Conservation (phyloP, 2,888 invertebrate species). For the Alloscopus bannaensis region DNA sequence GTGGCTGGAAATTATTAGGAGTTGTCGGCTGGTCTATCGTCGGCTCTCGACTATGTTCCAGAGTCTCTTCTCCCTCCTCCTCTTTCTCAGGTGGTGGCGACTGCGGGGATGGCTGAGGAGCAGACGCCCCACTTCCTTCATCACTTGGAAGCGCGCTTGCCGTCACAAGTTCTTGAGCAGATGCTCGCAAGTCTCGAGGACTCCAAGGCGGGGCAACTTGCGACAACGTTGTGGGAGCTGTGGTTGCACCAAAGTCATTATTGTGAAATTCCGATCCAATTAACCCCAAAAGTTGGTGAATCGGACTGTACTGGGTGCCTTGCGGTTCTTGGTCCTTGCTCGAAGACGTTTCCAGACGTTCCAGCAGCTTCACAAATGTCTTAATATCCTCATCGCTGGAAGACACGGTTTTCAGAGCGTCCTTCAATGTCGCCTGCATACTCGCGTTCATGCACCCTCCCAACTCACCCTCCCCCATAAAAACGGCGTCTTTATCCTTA, state of each 20-base stretch:
- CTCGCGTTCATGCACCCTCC: slow-evolving; percentile 54
- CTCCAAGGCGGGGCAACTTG: slow-evolving; percentile 48
- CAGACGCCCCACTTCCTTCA: neutral
- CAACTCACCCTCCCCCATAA: slow-evolving; percentile 57
- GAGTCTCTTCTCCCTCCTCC: neutral
- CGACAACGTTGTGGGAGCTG: slow-evolving; percentile 19
- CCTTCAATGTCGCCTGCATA: slow-evolving; percentile 44
- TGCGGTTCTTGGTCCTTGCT: slow-evolving; percentile 21
- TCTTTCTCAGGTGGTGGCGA: neutral
- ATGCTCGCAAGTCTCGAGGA: slow-evolving; percentile 31
- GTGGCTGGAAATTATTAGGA: slow-evolving; percentile 3
- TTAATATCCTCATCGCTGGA: slow-evolving; percentile 44
- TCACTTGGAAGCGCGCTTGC: slow-evolving; percentile 2
- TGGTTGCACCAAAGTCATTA: slow-evolving; percentile 16
- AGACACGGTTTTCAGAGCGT: slow-evolving; percentile 33
- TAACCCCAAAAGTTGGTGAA: slow-evolving; percentile 41
- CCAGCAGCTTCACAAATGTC: slow-evolving; percentile 45
- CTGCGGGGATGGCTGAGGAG: neutral
- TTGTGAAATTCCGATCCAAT: no score
- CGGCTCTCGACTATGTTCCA: neutral
- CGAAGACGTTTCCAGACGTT: slow-evolving; percentile 1
- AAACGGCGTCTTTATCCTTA: slow-evolving; percentile 25
- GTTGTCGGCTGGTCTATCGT: slow-evolving; percentile 36
- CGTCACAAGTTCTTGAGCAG: slow-evolving; percentile 47
- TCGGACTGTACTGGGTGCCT: slow-evolving; percentile 43